A percentile compares a stretch with the other conserved stretches of the same genome.
Evolutionary conservation across 2,113 vertebrate genomes (phyloP).

Genomic region (Herpailurus yagouaroundi): DNA sequence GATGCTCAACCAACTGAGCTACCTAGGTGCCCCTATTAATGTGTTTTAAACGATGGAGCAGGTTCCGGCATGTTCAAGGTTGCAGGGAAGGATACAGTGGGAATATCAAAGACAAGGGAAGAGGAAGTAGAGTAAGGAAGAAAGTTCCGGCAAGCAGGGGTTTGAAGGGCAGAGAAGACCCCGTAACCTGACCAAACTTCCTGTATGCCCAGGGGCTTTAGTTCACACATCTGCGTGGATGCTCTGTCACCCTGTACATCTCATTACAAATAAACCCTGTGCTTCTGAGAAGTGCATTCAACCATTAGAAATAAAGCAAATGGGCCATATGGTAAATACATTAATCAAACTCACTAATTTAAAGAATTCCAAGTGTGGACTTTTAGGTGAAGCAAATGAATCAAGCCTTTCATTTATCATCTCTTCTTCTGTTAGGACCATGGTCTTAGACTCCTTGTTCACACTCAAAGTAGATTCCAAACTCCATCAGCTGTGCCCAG

Average conservation of each 20-base stretch:
- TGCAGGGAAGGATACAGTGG: neutral
- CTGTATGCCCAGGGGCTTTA: neutral
- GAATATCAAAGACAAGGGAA: slow-evolving; percentile 26
- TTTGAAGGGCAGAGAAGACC: neutral
- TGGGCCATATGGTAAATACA: neutral
- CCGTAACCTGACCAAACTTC: neutral
- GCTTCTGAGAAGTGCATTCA: neutral
- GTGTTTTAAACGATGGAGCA: neutral
- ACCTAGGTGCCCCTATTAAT: neutral
- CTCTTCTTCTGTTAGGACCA: slow-evolving; percentile 10
- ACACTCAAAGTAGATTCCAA: neutral
- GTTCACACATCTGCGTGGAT: neutral
- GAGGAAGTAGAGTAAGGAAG: neutral
- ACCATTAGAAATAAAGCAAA: neutral
- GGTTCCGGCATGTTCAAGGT: slow-evolving; percentile 12
- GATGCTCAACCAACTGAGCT: too few species aligned
- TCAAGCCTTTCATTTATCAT: neutral
- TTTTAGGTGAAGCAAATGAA: neutral
- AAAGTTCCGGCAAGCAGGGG: neutral
- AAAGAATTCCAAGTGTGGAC: neutral
- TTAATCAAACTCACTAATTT: neutral
- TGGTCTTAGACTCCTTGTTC: neutral
- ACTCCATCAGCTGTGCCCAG: neutral
- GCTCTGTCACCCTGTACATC: neutral
- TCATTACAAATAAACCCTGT: neutral